Evolutionary conservation across 2,888 invertebrate species (phyloP).

Genomic region (Parapristionchus giblindavisi): DNA sequence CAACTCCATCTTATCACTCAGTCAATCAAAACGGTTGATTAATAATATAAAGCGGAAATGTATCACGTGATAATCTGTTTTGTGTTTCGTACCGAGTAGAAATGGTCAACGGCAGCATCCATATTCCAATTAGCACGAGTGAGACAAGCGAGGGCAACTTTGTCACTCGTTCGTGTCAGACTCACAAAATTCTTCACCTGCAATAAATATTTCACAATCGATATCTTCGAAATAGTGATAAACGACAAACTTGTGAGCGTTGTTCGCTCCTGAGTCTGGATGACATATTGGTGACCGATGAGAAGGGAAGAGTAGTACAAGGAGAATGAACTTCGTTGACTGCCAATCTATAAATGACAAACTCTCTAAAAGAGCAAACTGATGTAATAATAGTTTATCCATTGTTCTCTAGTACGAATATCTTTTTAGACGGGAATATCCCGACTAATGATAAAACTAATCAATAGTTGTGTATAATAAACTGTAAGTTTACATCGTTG

Average conservation of each 20-base stretch:
- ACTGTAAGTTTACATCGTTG: too few relatives aligned
- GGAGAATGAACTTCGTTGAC: not conserved
- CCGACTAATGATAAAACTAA: too few relatives aligned
- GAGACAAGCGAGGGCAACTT: slow-evolving; percentile 57
- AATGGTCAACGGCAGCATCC: slow-evolving; percentile 62
- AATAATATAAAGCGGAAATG: too few relatives aligned
- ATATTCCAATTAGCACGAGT: slow-evolving; percentile 62
- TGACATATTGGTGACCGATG: not conserved
- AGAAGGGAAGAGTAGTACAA: too few relatives aligned
- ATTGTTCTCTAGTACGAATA: not conserved
- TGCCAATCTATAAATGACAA: not conserved
- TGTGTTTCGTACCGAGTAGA: slow-evolving; percentile 51
- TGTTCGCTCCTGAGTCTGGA: not conserved
- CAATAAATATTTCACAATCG: too few relatives aligned
- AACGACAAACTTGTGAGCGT: not conserved
- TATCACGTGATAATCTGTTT: too few relatives aligned
- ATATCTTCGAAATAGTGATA: not conserved
- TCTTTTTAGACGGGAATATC: too few relatives aligned
- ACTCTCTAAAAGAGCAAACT: too few relatives aligned
- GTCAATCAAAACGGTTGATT: too few relatives aligned
- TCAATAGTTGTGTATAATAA: not conserved
- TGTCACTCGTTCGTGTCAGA: slow-evolving; percentile 49
- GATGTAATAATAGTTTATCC: too few relatives aligned
- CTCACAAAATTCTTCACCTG: slow-evolving; percentile 51
- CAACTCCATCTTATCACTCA: too few relatives aligned